These are phyloP conservation scores for Machimus atricapillus DNA, from an alignment of 2,888 invertebrate species.

Conservation along the genomic window DNA sequence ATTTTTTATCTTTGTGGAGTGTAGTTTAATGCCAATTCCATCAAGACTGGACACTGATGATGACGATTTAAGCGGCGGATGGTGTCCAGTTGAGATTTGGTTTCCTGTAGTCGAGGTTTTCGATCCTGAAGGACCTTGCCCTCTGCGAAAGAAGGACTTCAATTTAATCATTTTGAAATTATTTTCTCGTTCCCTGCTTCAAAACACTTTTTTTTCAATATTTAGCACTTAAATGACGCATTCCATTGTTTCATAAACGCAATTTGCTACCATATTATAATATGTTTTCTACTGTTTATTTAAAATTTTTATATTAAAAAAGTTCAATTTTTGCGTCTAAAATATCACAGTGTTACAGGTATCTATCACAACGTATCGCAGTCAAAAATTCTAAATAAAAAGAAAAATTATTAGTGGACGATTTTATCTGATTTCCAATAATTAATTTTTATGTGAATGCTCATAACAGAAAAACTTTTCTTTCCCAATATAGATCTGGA, in stretches of 20 bases:
- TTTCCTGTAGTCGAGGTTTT: conserved; percentile 45
- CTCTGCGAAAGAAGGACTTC: conserved; percentile 91
- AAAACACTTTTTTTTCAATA: not conserved
- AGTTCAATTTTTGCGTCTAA: not conserved
- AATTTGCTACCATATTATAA: not conserved
- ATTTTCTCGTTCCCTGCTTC: not conserved
- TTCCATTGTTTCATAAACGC: not conserved
- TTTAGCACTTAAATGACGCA: not conserved
- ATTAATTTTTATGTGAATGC: not conserved
- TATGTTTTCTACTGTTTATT: not conserved
- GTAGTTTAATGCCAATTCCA: conserved; percentile 63
- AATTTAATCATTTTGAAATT: conserved; percentile 81
- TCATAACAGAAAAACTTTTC: not conserved
- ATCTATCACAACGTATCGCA: not conserved
- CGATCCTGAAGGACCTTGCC: conserved; percentile 68
- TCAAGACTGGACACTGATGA: conserved; percentile 73
- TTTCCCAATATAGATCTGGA: not conserved
- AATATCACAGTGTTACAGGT: not conserved
- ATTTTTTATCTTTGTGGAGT: conserved; percentile 61
- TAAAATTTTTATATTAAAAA: not conserved
- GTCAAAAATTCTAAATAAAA: not conserved
- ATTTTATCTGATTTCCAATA: not conserved
- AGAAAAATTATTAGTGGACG: not conserved
- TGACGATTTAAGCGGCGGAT: conserved; percentile 64
- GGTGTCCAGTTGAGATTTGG: conserved; percentile 41